These are phyloP conservation scores for Tyria jacobaeae DNA, from an alignment of 2,888 invertebrate species.

Conservation along the genomic window DNA sequence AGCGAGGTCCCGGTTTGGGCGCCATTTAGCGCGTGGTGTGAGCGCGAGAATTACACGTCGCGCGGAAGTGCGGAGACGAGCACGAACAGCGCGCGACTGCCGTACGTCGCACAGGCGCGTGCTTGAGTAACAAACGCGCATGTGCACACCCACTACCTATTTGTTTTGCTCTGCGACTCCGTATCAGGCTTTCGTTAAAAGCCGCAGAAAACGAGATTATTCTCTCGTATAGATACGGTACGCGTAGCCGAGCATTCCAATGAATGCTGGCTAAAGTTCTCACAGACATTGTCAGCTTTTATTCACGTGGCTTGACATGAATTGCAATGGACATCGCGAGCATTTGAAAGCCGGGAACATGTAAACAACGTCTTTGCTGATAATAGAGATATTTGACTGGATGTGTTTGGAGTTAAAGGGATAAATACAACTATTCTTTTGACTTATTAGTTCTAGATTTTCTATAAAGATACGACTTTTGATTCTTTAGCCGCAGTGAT, in stretches of 20 bases:
- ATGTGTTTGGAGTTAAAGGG: constrained; percentile 19
- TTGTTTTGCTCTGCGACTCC: constrained; percentile 77
- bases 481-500: not conserved
- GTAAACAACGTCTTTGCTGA: constrained; percentile 44
- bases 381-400: constrained; percentile 22
- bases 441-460: not conserved
- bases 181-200: constrained; percentile 61
- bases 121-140: constrained; percentile 70
- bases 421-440: constrained; percentile 10
- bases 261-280: constrained; percentile 64
- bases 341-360: constrained; percentile 45
- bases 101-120: constrained; percentile 67
- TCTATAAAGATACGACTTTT: not conserved
- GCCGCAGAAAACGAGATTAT: constrained; percentile 80
- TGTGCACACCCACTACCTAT: constrained; percentile 71
- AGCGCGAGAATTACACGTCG: constrained; percentile 55
- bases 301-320: constrained; percentile 63
- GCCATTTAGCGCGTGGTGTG: constrained; percentile 81
- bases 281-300: constrained; percentile 65
- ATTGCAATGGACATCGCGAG: constrained; percentile 55
- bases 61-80: constrained; percentile 65
- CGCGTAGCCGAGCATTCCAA: constrained; percentile 70
- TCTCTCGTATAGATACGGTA: constrained; percentile 70
- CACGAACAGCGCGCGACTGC: constrained; percentile 77
- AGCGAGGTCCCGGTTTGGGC: constrained; percentile 77